Evolutionary conservation across 2,113 vertebrate species (phyloP).

Genomic region (Hydropotes inermis): DNA sequence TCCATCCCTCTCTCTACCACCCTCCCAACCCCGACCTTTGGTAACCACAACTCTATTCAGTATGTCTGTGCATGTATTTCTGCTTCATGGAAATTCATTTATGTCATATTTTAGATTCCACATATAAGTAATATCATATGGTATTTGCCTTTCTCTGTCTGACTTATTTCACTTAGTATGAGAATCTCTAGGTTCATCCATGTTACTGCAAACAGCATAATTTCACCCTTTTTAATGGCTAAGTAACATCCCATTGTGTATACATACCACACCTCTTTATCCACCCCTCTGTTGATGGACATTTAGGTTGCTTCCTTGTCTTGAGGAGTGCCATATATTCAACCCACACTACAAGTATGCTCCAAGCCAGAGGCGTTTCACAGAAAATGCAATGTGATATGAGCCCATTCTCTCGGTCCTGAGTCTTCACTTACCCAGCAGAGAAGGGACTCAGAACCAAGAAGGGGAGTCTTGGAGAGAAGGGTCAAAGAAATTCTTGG

Average conservation of each 20-base stretch:
- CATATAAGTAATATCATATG: neutral
- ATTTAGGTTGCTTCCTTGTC: neutral
- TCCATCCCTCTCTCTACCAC: neutral
- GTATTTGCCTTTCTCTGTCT: neutral
- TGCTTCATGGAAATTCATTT: neutral
- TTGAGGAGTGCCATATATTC: neutral
- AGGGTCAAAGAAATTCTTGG: neutral
- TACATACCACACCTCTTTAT: neutral
- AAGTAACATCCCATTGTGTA: neutral
- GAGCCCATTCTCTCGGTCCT: neutral
- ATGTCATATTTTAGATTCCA: neutral
- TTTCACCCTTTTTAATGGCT: neutral
- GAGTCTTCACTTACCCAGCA: neutral
- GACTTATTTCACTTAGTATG: neutral
- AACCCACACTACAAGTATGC: neutral
- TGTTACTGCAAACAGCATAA: neutral
- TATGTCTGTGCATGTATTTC: neutral
- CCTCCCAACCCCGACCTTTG: rapidly evolving
- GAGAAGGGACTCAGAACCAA: neutral
- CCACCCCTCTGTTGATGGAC: neutral
- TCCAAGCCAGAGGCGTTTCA: neutral
- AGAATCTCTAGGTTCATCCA: neutral
- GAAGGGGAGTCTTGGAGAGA: neutral
- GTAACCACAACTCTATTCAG: neutral
- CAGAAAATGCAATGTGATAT: rapidly evolving